Evolutionary conservation across 2,888 invertebrate genomes (phyloP), one percentile per base, ranked within the genome.

Genomic region (Rhamnusium bicolor): DNA sequence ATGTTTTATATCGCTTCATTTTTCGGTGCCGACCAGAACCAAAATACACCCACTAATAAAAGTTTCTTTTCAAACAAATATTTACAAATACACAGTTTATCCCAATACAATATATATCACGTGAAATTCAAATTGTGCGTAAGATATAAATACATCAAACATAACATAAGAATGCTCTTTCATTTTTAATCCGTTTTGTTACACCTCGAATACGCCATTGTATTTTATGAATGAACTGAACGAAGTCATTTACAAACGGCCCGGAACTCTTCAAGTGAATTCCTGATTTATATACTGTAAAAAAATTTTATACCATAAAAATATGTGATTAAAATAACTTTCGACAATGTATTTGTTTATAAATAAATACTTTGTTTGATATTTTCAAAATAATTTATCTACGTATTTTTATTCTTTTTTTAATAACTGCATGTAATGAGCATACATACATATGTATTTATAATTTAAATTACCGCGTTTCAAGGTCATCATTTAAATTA

Each of bases 1-100:
- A 14, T 72, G 32, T 71, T 71, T 47, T 62, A 58, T 73, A 49
- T 53, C 61, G 66, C 72, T 66, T 49, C 53, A 40, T 71, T 54
- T 53, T 24, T 56, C 47, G 63, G 71, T 72, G 72, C 71, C 72
- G 71, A 74, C 74, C 75, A 74, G 71, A 77, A 61, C 75, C 75
- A 77, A 75, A 73, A 40, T 47, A 32, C 66, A 60, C 40, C 12
- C 6, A 27, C 63, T 51, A 1, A 51, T 29, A 32, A 40, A 53
- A 61, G 69, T 69, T 69, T 51, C 69, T 58, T 69, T 69, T 69
- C 66, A n/a, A 63, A 47, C 49, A 40, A 40, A n/a, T 40, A 40
- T n/a, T 40, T 12, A 4, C n/a, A 12, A 4, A 40, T 0, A 12
- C n/a, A 40, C 40, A 14, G 2, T 40, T 40, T n/a, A 10, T n/a